These are phyloP conservation scores for Paragorgia papillata DNA, from an alignment of 92 coral and sea anemone species.

Conservation along the genomic window DNA sequence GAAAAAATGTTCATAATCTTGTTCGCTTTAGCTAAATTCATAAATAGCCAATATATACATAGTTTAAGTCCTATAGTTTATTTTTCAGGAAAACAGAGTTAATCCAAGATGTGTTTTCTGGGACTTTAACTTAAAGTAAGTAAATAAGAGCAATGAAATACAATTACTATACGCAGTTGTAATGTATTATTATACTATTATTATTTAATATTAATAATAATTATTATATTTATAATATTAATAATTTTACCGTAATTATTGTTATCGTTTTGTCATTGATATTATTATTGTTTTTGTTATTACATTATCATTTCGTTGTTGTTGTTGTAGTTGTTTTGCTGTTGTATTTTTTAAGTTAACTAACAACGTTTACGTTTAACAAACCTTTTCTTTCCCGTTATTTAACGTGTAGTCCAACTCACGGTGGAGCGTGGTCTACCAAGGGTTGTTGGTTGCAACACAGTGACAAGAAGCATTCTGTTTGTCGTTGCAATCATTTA, in stretches of 20 bases:
- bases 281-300: too few species aligned
- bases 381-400: neutral
- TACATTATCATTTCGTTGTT: too few species aligned
- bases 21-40: too few species aligned
- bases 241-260: too few species aligned
- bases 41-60: too few species aligned
- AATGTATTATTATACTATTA: neutral
- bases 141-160: neutral
- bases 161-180: neutral
- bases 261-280: too few species aligned
- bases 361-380: too few species aligned
- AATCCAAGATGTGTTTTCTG: slow-evolving; percentile 33
- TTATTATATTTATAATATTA: neutral
- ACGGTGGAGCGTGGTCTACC: slow-evolving; percentile 97
- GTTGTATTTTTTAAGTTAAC: too few species aligned
- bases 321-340: too few species aligned
- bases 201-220: neutral
- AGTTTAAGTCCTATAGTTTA: too few species aligned
- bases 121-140: slow-evolving; percentile 72
- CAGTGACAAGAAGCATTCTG: slow-evolving; percentile 77
- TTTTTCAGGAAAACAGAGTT: slow-evolving; percentile 46
- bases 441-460: slow-evolving; percentile 83
- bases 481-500: slow-evolving; percentile 90
- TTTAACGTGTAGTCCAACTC: slow-evolving; percentile 14
- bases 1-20: too few species aligned